Base-by-base conservation (phyloP, 2,888 invertebrate genomes). In the Agriopis aurantiaria region DNA sequence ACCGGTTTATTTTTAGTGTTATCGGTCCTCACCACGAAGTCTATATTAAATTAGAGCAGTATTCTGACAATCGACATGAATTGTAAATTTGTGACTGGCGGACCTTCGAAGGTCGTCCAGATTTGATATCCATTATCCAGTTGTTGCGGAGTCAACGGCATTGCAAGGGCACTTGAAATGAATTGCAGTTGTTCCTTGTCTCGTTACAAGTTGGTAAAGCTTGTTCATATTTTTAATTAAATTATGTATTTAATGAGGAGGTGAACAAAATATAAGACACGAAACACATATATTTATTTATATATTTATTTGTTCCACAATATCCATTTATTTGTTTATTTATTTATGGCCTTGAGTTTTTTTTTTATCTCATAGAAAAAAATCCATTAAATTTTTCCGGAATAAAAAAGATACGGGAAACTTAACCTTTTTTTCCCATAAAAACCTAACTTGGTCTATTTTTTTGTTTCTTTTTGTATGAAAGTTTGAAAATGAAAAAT, bases 81-180 rank as follows among this genome's bases (percentile, higher is more conserved):
- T 73, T 60, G 65, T 56, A 66, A 66, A 74, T 73, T 71, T 67
- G 67, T 65, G 67, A 71, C 53, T 68, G 57, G 67, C 60, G 57
- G 52, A 65, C 65, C 65, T 65, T 62, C 46, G 65, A 69, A 69
- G 69, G 69, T 69, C 62, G 65, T 17, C 65, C 69, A 62, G 65
- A 65, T 56, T 48, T 52, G 61, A 60, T 23, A 12, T 17, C 56
- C 41, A 46, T 23, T 23, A 12, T 40, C 56, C 41, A 46, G 41
- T 12, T 52, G 51, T 49, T 12, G 53, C 70, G 64, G 46, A 75
- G 75, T 72, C 75, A 77, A 75, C 67, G 68, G 65, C 75, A 75
- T 76, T 78, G 71, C 62, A 78, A 82, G 82, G 79, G 75, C 73
- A 40, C 43, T 65, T 48, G 56, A 43, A 56, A 41, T 59, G 40